phyloP scores from a whole-genome alignment of 2,113 vertebrate genomes.

The Notothenia coriiceps region DNA sequence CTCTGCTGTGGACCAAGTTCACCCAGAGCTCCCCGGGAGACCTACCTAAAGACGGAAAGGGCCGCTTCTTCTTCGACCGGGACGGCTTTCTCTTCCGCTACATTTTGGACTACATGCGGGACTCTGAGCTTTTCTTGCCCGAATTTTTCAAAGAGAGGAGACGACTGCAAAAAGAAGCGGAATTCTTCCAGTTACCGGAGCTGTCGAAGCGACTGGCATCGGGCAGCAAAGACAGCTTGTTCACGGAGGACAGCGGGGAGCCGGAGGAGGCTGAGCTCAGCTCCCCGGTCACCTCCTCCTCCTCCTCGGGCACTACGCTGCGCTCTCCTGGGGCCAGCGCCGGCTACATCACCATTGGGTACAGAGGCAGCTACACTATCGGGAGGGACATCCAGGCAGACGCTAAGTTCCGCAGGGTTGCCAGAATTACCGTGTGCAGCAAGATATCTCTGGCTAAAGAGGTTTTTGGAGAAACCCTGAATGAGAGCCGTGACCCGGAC shows the following conservation, averaged over 20 bases:
- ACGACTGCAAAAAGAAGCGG: conserved; percentile 92
- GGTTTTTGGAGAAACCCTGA: conserved; percentile 96
- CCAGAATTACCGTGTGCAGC: conserved; percentile 95
- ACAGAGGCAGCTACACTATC: conserved; percentile 95
- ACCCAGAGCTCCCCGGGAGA: conserved; percentile 86
- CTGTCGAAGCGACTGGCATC: conserved; percentile 87
- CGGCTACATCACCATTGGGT: conserved; percentile 96
- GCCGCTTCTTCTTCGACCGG: conserved; percentile 95
- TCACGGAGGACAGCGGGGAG: conserved; percentile 82
- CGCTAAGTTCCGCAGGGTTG: conserved; percentile 94
- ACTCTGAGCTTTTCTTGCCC: conserved; percentile 92
- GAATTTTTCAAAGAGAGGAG: conserved; percentile 93
- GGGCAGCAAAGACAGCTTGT: conserved; percentile 83
- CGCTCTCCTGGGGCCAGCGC: conserved; percentile 87
- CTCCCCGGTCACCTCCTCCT: conserved; percentile 81
- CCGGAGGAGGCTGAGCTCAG: conserved; percentile 77
- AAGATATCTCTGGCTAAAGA: conserved; percentile 96
- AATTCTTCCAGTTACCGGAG: conserved; percentile 93
- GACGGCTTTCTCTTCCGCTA: conserved; percentile 97
- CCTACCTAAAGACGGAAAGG: conserved; percentile 93
- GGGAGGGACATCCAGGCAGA: conserved; percentile 96
- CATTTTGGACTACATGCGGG: conserved; percentile 94
- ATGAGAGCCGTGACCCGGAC: conserved; percentile 97
- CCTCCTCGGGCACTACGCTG: conserved; percentile 79
- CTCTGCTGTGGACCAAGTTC: conserved; percentile 93